Base-by-base conservation (phyloP, 2,888 invertebrate species). In the Boloria euphrosyne region DNA sequence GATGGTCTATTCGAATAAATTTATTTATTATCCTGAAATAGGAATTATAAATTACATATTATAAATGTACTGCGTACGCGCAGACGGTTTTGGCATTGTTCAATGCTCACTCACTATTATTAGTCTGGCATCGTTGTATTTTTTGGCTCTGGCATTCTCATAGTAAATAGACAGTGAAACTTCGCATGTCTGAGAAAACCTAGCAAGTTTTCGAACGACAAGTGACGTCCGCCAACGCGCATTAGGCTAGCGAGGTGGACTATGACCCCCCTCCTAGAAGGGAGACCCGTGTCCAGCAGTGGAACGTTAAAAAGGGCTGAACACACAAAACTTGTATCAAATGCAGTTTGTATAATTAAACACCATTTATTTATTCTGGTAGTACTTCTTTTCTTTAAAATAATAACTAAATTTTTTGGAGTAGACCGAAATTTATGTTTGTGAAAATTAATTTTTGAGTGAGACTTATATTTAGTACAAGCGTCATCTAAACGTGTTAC, bases 1-100 rank as follows among this genome's bases (percentile, higher is more conserved):
- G n/a, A 13, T 46, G 13, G 57, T 57, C 57, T 46, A 57, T 57
- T 61, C 44, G 62, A 61, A 57, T 66, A 44, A 16, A 55, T 65
- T 53, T 31, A 7, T 49, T 46, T 66, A 47, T 17, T 38, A 22
- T 44, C 13, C n/a, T 46, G 22, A 18, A 44, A 31, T 31, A 53
- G 1, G 31, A 7, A 10, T 7, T 16, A 53, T 5, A 0, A 31
- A 54, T 4, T 50, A 27, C 46, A n/a, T 58, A 51, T 14, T 22
- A 16, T 47, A 14, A 52, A n/a, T 27, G 17, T 52, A 18, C 58
- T 65, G 17, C 7, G 51, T 49, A 38, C 43, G 46, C 13, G 7
- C 31, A 31, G 27, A 47, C 17, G 16, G 27, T 31, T 50, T 65
- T 55, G 60, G 54, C 61, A 46, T 61, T 53, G 38, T 59, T 46